A percentile compares a stretch with the other conserved stretches of the same genome.
These are phyloP conservation scores for Microctonus brassicae DNA, from an alignment of 2,888 invertebrate genomes.

Conservation along the genomic window DNA sequence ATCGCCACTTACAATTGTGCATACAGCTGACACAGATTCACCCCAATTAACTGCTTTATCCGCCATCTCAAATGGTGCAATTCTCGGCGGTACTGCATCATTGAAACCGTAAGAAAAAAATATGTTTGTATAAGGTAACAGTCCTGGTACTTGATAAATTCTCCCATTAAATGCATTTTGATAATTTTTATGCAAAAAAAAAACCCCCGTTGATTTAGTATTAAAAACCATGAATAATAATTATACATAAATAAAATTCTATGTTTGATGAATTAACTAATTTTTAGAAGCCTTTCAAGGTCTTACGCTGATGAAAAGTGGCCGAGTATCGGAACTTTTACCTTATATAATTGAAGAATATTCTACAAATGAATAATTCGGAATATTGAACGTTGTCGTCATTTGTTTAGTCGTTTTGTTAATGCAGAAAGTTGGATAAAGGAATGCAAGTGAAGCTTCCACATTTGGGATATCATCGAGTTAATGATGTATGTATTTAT, in stretches of 20 bases:
- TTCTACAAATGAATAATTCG: slow-evolving; percentile 53
- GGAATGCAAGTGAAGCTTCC: neutral
- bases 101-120: no score
- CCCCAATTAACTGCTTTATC: slow-evolving; percentile 77
- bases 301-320: no score
- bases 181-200: no score
- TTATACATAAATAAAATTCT: no score
- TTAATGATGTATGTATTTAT: neutral
- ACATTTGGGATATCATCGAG: neutral
- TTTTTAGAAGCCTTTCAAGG: no score
- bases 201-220: no score
- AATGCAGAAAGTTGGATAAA: neutral
- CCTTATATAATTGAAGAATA: slow-evolving; percentile 58
- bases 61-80: slow-evolving; percentile 66
- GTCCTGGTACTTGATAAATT: no score
- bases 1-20: slow-evolving; percentile 81
- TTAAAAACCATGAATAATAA: no score
- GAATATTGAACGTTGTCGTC: neutral
- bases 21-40: slow-evolving; percentile 77
- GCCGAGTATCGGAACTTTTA: no score
- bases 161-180: no score
- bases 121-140: no score
- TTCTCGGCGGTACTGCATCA: slow-evolving; percentile 69
- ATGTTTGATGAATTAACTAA: no score
- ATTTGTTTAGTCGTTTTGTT: neutral